Evolutionary conservation across 2,888 invertebrate species (phyloP).

Genomic region (Lymantria monacha): DNA sequence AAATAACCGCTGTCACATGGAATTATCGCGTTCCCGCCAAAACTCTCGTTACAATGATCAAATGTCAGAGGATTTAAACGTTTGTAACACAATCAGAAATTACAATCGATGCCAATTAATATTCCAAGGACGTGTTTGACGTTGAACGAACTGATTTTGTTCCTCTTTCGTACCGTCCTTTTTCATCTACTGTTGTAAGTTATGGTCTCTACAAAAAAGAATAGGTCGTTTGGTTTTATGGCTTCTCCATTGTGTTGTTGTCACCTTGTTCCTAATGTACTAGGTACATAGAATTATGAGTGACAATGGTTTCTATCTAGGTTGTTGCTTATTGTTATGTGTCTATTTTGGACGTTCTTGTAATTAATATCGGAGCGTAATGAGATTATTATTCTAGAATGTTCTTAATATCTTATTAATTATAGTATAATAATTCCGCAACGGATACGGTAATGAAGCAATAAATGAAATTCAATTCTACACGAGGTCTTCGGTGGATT

Average conservation of each 20-base stretch:
- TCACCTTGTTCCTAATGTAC: constrained; percentile 45
- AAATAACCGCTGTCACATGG: too few species aligned
- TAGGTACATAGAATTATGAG: constrained; percentile 30
- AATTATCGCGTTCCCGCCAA: too few species aligned
- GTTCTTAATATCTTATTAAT: neutral
- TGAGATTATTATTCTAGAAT: neutral
- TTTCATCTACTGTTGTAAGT: constrained; percentile 26
- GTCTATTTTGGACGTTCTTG: neutral
- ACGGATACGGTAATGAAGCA: neutral
- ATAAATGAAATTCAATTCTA: neutral
- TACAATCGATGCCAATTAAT: constrained; percentile 48
- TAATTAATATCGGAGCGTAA: neutral
- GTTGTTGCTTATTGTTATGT: constrained; percentile 11
- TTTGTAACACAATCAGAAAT: constrained; percentile 39
- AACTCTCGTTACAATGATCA: too few species aligned
- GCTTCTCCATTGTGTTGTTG: constrained; percentile 33
- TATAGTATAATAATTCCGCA: neutral
- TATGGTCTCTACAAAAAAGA: constrained; percentile 23
- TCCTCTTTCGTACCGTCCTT: constrained; percentile 24
- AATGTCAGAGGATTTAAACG: neutral
- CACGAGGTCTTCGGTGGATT: neutral
- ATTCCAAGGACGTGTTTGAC: constrained; percentile 39
- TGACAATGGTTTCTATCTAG: constrained; percentile 32
- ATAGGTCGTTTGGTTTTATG: constrained; percentile 34
- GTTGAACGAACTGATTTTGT: constrained; percentile 18